A percentile compares a stretch with the other conserved stretches of the same genome.
Evolutionary conservation across 2,888 invertebrate genomes (phyloP).

Genomic region (Glaucopsyche alexis): DNA sequence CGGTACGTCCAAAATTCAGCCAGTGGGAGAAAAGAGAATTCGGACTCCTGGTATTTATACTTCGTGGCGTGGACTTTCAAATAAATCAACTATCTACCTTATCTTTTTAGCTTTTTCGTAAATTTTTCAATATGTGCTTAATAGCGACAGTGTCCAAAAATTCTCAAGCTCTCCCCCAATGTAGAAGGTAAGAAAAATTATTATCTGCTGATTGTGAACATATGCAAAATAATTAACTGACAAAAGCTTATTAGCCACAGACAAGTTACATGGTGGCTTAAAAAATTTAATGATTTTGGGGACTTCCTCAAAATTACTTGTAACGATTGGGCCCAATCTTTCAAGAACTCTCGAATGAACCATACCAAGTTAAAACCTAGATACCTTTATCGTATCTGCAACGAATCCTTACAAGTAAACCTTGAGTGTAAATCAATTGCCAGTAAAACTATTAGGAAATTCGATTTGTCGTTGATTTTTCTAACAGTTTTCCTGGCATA

Average conservation of each 20-base stretch:
- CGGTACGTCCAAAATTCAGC: too few relatives aligned
- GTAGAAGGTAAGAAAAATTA: slow-evolving; percentile 47
- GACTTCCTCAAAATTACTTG: slow-evolving; percentile 38
- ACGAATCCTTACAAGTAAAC: slow-evolving; percentile 14
- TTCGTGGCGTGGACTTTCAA: slow-evolving; percentile 44
- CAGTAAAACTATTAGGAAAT: slow-evolving; percentile 1
- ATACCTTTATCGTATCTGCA: neutral
- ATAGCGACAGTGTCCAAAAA: slow-evolving; percentile 64
- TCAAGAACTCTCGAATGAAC: neutral
- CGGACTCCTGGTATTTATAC: too few relatives aligned
- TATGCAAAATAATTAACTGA: slow-evolving; percentile 56
- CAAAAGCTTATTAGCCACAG: slow-evolving; percentile 60
- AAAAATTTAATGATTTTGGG: slow-evolving; percentile 45
- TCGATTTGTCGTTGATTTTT: neutral
- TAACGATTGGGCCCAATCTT: slow-evolving; percentile 28
- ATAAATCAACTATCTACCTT: slow-evolving; percentile 48
- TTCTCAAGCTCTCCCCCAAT: slow-evolving; percentile 58
- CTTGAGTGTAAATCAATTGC: neutral
- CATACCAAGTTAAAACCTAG: neutral
- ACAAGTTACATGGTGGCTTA: slow-evolving; percentile 55
- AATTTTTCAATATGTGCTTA: slow-evolving; percentile 57
- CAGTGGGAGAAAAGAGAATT: too few relatives aligned
- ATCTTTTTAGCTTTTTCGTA: slow-evolving; percentile 42
- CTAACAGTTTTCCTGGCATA: slow-evolving; percentile 36
- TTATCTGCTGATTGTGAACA: slow-evolving; percentile 48